Evolutionary conservation across 2,797 vertebrate species (phyloP).

Genomic region (Sphenopsis melanotis): DNA sequence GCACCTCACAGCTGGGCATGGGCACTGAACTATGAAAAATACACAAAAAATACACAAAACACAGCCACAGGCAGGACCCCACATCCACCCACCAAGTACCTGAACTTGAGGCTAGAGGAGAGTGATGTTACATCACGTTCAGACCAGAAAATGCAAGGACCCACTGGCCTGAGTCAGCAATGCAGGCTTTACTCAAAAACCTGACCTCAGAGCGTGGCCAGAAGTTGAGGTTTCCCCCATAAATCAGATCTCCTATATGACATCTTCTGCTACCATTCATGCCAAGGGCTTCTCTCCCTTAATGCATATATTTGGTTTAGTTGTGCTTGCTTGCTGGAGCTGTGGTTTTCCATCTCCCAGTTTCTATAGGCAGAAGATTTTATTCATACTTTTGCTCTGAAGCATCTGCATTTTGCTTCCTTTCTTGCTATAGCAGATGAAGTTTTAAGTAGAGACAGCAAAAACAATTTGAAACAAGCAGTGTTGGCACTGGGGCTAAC

Average conservation of each 20-base stretch:
- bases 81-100: fast-evolving
- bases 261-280: not conserved
- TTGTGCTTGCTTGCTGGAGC: not conserved
- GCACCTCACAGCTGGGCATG: not conserved
- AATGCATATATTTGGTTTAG: not conserved
- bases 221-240: not conserved
- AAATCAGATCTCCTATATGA: not conserved
- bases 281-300: not conserved
- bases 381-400: not conserved
- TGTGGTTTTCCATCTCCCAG: not conserved
- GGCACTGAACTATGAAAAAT: not conserved
- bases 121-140: fast-evolving
- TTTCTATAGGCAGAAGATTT: not conserved
- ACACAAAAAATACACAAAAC: not conserved
- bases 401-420: not conserved
- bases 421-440: not conserved
- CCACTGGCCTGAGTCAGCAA: not conserved
- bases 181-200: not conserved
- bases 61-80: not conserved
- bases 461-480: not conserved
- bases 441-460: not conserved
- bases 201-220: not conserved
- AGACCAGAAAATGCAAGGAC: not conserved
- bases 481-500: not conserved
- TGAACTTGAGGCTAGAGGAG: not conserved